Conservation (phyloP, 2,888 invertebrate species). For the Poecilobothrus nobilitatus region DNA sequence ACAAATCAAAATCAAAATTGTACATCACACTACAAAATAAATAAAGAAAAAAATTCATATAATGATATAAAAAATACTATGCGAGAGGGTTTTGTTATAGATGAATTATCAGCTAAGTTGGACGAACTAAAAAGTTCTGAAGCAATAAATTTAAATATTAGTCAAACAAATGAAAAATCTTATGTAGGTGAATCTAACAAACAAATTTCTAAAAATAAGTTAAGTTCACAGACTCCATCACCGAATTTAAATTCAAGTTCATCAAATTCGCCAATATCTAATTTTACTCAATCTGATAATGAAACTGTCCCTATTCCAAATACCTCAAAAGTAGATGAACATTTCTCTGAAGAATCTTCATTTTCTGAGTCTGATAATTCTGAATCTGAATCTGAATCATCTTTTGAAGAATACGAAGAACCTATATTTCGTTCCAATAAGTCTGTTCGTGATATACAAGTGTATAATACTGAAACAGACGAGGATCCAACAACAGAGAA, state of each 20-base stretch:
- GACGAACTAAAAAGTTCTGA: conserved; percentile 32
- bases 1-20: not conserved
- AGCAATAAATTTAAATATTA: conserved; percentile 30
- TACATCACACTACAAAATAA: not conserved
- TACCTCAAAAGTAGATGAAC: not conserved
- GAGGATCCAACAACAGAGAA: conserved; percentile 38
- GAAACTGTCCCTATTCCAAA: not conserved
- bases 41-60: not conserved
- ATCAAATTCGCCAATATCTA: not conserved
- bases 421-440: conserved; percentile 45
- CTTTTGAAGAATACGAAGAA: conserved; percentile 17
- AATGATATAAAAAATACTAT: conserved; percentile 1
- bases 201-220: conserved; percentile 24
- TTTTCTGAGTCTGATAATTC: not conserved
- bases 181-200: conserved; percentile 33
- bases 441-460: conserved; percentile 48
- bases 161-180: conserved; percentile 31
- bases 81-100: conserved; percentile 32
- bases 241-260: conserved; percentile 23
- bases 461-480: conserved; percentile 41
- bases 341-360: conserved; percentile 17
- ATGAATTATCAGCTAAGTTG: conserved; percentile 33
- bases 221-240: conserved; percentile 26
- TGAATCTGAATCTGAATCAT: conserved; percentile 16
- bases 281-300: conserved; percentile 2